Evolutionary conservation across 2,888 invertebrate species (phyloP), one percentile per base, ranked within the genome.

Genomic region (Lamellibrachia columna): DNA sequence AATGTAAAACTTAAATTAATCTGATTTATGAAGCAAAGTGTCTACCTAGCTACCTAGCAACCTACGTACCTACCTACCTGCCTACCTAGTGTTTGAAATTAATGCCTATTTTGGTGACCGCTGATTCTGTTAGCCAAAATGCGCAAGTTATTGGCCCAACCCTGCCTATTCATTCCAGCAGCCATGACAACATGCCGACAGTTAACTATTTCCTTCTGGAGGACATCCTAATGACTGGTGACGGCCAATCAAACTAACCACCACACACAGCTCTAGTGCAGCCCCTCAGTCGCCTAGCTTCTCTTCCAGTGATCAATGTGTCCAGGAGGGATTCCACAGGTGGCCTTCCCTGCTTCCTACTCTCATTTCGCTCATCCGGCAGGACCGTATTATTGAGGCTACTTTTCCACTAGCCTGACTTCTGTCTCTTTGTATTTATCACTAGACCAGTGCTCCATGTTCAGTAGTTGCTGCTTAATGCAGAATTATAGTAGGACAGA

Each of bases 341-440:
- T 75, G 15, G 55, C 75, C 75, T 75, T 6, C 75, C 75, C n/a
- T 2, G 15, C 22, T n/a, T 75, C 75, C 11, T 22, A 15, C 75
- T n/a, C 4, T n/a, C 6, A 1, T 75, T 55, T 9, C 55, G 15
- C 75, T n/a, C 75, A 75, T n/a, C 75, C 75, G 6, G 6, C 22
- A 75, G 22, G 75, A 22, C 75, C 15, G n/a, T 22, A 75, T 22
- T 22, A 22, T 15, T n/a, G 6, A 11, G 3, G 75, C 75, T 22
- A 75, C 22, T 22, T 75, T 75, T 75, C 75, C 75, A 75, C 22
- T 1, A 4, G 75, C 75, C 22, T 75, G 22, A 75, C 15, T 75
- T 22, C 75, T 75, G 75, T 75, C 75, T 75, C 75, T 75, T 22
- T 75, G 75, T n/a, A 75, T 75, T 75, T 75, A n/a, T 75, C 75